Percentiles rank a stretch among this genome's conserved stretches.
Conservation (phyloP, 2,113 vertebrate genomes). For the Myrmecobius fasciatus region DNA sequence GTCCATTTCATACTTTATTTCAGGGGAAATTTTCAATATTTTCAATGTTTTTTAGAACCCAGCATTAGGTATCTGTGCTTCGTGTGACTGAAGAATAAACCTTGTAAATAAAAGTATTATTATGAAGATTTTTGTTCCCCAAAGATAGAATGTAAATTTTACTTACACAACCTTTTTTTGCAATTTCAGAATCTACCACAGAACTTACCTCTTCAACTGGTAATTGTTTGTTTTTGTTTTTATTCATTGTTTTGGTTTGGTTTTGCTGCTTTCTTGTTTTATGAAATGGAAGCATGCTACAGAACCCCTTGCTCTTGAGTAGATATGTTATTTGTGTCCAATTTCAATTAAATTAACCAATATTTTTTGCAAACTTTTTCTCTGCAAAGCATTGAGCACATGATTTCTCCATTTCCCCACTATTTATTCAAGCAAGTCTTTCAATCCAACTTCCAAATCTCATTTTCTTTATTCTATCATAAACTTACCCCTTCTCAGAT, state of each 20-base stretch:
- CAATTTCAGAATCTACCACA: slow-evolving; percentile 47
- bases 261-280: slow-evolving; percentile 17
- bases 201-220: slow-evolving; percentile 31
- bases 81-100: neutral
- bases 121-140: neutral
- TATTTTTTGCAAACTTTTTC: neutral
- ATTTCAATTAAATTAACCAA: neutral
- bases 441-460: neutral
- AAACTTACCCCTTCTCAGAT: neutral
- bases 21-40: neutral
- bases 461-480: neutral
- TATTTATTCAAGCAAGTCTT: neutral
- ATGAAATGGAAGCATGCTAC: neutral
- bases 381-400: neutral
- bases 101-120: neutral
- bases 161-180: slow-evolving; percentile 32
- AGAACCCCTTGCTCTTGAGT: neutral
- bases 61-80: neutral
- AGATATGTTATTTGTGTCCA: neutral
- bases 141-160: neutral
- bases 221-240: slow-evolving; percentile 40
- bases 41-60: neutral
- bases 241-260: neutral
- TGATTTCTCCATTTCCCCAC: no score
- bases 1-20: neutral